Evolutionary conservation across 2,113 vertebrate genomes (phyloP).

Genomic region (Charina bottae): DNA sequence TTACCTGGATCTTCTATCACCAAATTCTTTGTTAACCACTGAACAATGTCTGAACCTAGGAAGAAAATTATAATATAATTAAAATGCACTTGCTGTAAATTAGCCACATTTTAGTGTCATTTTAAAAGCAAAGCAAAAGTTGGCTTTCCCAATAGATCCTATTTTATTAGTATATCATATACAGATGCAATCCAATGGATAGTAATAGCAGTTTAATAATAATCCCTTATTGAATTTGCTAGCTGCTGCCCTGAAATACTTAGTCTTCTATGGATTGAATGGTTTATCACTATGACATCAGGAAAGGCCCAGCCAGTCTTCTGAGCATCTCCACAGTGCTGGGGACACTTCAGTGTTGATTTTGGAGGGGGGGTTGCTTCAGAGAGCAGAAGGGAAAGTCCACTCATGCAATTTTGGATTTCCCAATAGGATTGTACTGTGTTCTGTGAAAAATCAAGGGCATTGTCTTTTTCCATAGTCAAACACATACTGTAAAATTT

Average conservation of each 20-base stretch:
- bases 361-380: not conserved
- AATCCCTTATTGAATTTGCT: not conserved
- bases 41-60: conserved; percentile 95
- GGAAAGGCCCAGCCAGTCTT: not conserved
- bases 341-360: not conserved
- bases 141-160: not conserved
- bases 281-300: not conserved
- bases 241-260: not conserved
- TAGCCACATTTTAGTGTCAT: not conserved
- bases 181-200: not conserved
- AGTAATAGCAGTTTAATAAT: not conserved
- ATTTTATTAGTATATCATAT: not conserved
- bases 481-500: not conserved
- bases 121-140: not conserved
- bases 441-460: not conserved
- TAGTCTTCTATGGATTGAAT: not conserved
- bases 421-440: not conserved
- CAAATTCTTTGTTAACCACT: conserved; percentile 97
- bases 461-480: not conserved
- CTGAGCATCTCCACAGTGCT: not conserved
- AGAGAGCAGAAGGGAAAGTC: not conserved
- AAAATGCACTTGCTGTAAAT: conserved; percentile 6
- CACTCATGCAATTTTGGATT: not conserved
- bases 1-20: conserved; percentile 97
- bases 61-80: conserved; percentile 63